Evolutionary conservation across 1,140 invertebrate genomes (phyloP).

Genomic region (Drosophila saltans): DNA sequence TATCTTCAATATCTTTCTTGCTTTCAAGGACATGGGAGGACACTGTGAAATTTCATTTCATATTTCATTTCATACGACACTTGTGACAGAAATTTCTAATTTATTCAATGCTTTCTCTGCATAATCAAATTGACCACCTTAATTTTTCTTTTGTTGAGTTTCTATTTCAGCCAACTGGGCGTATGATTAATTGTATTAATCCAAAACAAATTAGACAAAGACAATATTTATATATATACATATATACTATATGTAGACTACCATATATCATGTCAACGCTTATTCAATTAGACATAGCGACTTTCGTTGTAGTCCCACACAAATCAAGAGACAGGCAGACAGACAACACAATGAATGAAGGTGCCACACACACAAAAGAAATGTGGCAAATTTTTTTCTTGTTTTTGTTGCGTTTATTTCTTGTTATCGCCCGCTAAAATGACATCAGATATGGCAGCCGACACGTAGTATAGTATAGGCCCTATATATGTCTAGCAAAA

Average conservation of each 20-base stretch:
- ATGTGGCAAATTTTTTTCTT: conserved; percentile 9
- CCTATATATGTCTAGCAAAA: background rate
- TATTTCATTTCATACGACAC: too few relatives aligned
- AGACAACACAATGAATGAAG: conserved; percentile 27
- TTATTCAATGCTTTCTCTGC: background rate
- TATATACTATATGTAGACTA: background rate
- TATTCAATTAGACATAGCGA: conserved; percentile 68
- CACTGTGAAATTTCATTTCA: too few relatives aligned
- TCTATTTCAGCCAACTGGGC: conserved; percentile 29
- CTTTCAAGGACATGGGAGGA: too few relatives aligned
- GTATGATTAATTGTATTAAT: conserved; percentile 61
- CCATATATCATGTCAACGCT: conserved; percentile 51
- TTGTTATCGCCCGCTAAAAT: conserved; percentile 31
- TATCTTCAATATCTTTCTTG: too few relatives aligned
- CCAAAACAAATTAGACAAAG: conserved; percentile 14
- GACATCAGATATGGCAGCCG: conserved; percentile 50
- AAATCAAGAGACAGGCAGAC: conserved; percentile 33
- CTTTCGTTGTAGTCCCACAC: conserved; percentile 47
- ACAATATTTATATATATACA: conserved; percentile 16
- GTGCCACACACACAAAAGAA: conserved; percentile 47
- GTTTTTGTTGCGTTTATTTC: background rate
- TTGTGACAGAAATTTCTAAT: background rate
- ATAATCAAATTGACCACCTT: conserved; percentile 39
- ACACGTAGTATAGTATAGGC: conserved; percentile 14
- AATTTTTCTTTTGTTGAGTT: conserved; percentile 29